Evolutionary conservation across 2,797 vertebrate species (phyloP), one percentile per base, ranked within the genome.

Genomic region (Poecile montanus): DNA sequence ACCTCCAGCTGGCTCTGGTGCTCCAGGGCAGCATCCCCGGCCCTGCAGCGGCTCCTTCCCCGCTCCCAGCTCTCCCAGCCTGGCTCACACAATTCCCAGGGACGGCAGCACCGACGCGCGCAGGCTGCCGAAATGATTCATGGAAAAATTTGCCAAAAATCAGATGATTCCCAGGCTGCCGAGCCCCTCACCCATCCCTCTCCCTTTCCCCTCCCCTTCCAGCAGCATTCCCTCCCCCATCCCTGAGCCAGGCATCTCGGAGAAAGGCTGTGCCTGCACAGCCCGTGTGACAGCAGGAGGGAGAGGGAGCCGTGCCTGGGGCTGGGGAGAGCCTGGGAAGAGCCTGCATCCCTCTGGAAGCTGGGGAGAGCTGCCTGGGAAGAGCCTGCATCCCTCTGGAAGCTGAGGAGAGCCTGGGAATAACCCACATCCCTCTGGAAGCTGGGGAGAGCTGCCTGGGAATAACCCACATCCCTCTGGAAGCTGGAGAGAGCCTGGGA

Each of bases 251-350:
- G 87, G 76, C 94, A 44, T 93, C 93, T 89, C 58, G 16, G 93
- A 96, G 97, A 91, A 92, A 96, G 96, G 96, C 96, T 96, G 94
- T 93, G 97, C 95, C 96, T 96, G 95, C 97, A 96, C 96, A 96
- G 97, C 85, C 96, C 91, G 86, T 75, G 97, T 98, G 98, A 97
- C 98, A 98, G 97, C 95, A 34, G 96, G 54, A 89, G 97, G 82
- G 78, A 88, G 84, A 74, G 88, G 73, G 30, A 91, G 93, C 78
- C 17, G 67, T 11, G 51, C 63, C 7, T 1, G 36, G 61, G 13
- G 68, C 84, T 91, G 92, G 42, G 47, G 11, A 67, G 30, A 17
- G 79, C 66, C 38, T 7, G 63, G 29, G 17, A 6, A 58, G 32
- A 67, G 18, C n/a, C n/a, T 3, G 32, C 8, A 65, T 47, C 63